These are phyloP conservation scores for Eretmocerus hayati DNA, from an alignment of 2,888 invertebrate species.

Conservation along the genomic window DNA sequence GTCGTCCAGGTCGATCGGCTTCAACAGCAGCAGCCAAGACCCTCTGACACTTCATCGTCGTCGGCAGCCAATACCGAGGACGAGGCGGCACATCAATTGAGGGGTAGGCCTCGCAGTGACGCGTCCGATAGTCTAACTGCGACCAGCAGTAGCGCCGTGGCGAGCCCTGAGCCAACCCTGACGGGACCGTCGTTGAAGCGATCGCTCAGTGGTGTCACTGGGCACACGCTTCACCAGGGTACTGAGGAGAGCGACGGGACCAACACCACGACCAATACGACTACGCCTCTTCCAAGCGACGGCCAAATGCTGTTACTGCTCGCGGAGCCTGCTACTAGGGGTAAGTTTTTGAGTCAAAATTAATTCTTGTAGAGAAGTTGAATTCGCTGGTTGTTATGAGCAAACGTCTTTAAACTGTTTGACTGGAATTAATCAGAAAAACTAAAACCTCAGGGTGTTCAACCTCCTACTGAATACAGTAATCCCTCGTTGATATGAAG, in stretches of 20 bases:
- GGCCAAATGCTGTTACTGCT: neutral
- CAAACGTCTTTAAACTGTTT: too few species aligned
- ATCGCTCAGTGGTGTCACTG: slow-evolving; percentile 28
- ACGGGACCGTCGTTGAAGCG: too few species aligned
- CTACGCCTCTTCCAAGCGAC: neutral
- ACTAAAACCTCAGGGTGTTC: too few species aligned
- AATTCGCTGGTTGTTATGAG: too few species aligned
- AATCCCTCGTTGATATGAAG: too few species aligned
- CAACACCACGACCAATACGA: too few species aligned
- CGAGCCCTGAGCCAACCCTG: slow-evolving; percentile 50
- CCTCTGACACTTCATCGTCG: slow-evolving; percentile 48
- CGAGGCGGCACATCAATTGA: slow-evolving; percentile 31
- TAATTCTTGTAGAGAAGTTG: too few species aligned
- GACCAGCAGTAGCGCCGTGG: slow-evolving; percentile 50
- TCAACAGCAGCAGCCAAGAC: slow-evolving; percentile 40
- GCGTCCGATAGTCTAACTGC: slow-evolving; percentile 46
- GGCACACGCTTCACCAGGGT: neutral
- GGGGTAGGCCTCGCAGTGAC: slow-evolving; percentile 45
- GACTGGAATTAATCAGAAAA: too few species aligned
- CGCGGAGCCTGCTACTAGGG: neutral
- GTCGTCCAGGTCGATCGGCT: slow-evolving; percentile 53
- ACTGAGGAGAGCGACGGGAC: neutral
- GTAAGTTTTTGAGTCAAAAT: too few species aligned
- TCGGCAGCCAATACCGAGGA: slow-evolving; percentile 4
- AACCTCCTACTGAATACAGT: too few species aligned